Evolutionary conservation across 1,140 invertebrate species (phyloP), one percentile per base, ranked within the genome.

Genomic region (Nasonia vitripennis): DNA sequence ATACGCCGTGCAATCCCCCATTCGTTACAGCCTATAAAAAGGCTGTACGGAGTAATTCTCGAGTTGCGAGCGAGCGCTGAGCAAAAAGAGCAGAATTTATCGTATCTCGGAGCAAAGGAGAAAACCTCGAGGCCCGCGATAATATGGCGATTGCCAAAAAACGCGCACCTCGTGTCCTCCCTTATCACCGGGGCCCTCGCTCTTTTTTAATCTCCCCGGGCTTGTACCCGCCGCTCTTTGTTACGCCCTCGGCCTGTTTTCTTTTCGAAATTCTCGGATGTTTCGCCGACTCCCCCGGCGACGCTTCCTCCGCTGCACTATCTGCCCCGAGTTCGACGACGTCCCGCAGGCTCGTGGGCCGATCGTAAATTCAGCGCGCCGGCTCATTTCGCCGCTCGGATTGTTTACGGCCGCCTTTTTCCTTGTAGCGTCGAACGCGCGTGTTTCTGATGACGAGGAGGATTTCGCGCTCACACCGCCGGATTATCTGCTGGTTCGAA

Each of bases 191-290:
- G n/a, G 10, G 17, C 48, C 27, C 81, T 75, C 55, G 23, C 55
- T 74, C 80, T 77, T 77, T 83, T 83, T 83, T 83, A 83, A 83
- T 83, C 73, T 83, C 31, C 20, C 41, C 79, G 68, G 55, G 55
- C 70, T 81, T 81, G 45, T 81, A 27, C 0, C 31, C 45, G 48
- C 23, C 81, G 23, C 68, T 34, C 31, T 55, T 74, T 37, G 45
- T 71, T 51, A 17, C 20, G 68, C 17, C 45, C 23, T 14, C 6
- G 11, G 17, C 55, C 27, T 9, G 70, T 81, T 45, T 81, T 81
- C 51, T 81, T 81, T 81, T 82, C 23, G 31, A 74, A 81, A 48
- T 81, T 73, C 79, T 45, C 14, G 68, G 68, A 23, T 71, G 68
- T 73, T 73, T 31, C 37, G 12, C 27, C 62, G 37, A 23, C 45